Base-by-base conservation (phyloP, 64 coral and sea anemone species). In the Montipora capricornis region DNA sequence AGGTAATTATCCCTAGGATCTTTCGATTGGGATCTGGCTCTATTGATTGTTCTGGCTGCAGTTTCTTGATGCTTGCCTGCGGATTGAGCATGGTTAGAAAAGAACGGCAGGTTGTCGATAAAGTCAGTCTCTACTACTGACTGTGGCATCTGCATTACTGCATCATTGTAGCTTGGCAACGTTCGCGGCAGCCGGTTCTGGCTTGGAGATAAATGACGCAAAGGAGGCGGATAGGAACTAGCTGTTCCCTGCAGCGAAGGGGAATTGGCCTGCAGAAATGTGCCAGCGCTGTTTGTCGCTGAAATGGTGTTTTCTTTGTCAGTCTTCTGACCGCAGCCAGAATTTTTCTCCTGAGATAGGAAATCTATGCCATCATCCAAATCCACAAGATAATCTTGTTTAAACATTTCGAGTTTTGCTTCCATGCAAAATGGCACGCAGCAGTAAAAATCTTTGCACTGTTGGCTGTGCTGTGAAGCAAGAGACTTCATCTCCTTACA, bases 401-500 rank as follows among this genome's bases (percentile, higher is more conserved):
- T 8, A 46, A 19, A 11, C 1, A 10, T 44, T 4, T 81, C 9
- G 5, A 9, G 10, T 8, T 67, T 68, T 83, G 81, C 59, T 46
- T 44, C 60, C 59, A n/a, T 68, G 29, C 81, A 67, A 68, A 84
- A 84, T 29, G 81, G 81, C 24, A 84, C 44, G 2, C 24, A 44
- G 16, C 81, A 84, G 29, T 47, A 16, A 29, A 2, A 8, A 26
- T 83, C 80, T 5, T 66, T 16, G 13, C 80, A 83, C 15, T 6
- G 44, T 16, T 68, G 59, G 5, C 57, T 45, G 17, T 67, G 81
- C 13, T 84, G 46, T 47, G 16, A n/a, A 47, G 81, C 44, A 7
- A 84, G 81, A 44, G 59, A 19, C 37, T 68, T 84, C 81, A 84
- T 46, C 81, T 66, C 61, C 7, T 84, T 58, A 47, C 59, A 84